These are phyloP conservation scores for Chrysolina oricalcia DNA, from an alignment of 2,888 invertebrate genomes.

Conservation along the genomic window DNA sequence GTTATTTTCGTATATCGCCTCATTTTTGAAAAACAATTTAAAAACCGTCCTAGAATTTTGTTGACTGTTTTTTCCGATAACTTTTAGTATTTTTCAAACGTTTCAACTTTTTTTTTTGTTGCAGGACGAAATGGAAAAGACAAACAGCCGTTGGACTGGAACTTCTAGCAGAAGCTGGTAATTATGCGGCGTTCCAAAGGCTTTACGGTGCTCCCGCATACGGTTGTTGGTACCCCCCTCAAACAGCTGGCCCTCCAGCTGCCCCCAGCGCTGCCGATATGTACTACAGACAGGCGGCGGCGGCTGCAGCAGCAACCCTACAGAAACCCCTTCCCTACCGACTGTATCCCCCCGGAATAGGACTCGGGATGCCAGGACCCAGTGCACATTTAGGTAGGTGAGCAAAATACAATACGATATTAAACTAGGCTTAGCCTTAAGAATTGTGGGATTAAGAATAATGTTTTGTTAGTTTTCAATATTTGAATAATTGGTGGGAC, in stretches of 20 bases:
- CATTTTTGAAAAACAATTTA: no score
- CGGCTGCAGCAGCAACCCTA: conserved; percentile 82
- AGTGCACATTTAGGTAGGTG: conserved; percentile 75
- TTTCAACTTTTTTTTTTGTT: conserved; percentile 63
- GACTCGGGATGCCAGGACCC: conserved; percentile 79
- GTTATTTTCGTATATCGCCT: no score
- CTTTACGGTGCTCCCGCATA: conserved; percentile 88
- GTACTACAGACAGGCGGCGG: conserved; percentile 87
- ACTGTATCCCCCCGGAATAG: conserved; percentile 76
- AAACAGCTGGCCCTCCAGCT: conserved; percentile 75
- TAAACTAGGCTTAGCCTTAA: background rate
- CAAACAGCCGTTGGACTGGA: conserved; percentile 98
- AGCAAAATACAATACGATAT: background rate
- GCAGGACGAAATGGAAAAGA: conserved; percentile 98
- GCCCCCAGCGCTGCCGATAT: conserved; percentile 83
- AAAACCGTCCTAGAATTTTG: no score
- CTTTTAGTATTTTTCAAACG: no score
- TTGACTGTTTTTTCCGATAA: no score
- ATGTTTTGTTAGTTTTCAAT: no score
- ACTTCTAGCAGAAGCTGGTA: conserved; percentile 96
- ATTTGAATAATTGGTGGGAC: no score
- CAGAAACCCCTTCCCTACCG: conserved; percentile 92
- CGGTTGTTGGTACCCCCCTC: conserved; percentile 78
- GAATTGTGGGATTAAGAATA: no score
- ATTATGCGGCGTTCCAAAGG: conserved; percentile 98